Percentiles rank a stretch among this genome's conserved stretches.
phyloP scores from a whole-genome alignment of 2,888 invertebrate species.

The Ichneumoninae sp. region DNA sequence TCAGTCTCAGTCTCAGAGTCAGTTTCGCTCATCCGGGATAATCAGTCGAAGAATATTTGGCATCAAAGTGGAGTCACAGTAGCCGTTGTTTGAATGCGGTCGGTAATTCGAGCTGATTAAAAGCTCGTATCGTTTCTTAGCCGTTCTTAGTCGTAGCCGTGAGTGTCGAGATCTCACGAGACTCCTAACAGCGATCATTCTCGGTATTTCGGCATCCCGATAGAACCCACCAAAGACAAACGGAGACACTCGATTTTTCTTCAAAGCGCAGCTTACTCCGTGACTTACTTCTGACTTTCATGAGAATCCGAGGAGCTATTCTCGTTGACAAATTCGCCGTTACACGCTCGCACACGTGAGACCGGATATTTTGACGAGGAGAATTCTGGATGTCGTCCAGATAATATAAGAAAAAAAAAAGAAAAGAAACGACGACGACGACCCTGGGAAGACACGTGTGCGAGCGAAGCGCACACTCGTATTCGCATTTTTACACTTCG shows the following conservation, averaged over 20 bases:
- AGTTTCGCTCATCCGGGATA: background rate
- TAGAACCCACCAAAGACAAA: background rate
- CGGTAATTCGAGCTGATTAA: conserved; percentile 33
- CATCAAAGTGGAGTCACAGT: background rate
- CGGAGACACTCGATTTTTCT: conserved; percentile 10
- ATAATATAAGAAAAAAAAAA: conserved; percentile 68
- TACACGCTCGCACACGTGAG: background rate
- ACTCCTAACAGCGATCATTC: background rate
- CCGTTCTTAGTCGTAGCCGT: background rate
- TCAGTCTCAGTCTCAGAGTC: no score
- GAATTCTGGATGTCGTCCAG: conserved; percentile 74
- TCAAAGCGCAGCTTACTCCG: background rate
- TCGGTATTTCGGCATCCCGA: background rate
- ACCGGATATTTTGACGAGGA: conserved; percentile 16
- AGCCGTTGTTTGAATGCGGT: conserved; percentile 13
- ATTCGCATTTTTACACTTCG: conserved; percentile 34
- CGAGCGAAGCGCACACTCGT: conserved; percentile 21
- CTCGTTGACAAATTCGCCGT: conserved; percentile 25
- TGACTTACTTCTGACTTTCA: conserved; percentile 10
- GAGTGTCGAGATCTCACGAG: conserved; percentile 6
- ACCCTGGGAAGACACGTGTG: conserved; percentile 62
- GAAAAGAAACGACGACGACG: conserved; percentile 58
- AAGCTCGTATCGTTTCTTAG: conserved; percentile 18
- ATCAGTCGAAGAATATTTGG: conserved; percentile 16
- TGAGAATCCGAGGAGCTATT: conserved; percentile 28